These are phyloP conservation scores for Gila orcuttii DNA, from an alignment of 2,113 vertebrate species.

Conservation along the genomic window DNA sequence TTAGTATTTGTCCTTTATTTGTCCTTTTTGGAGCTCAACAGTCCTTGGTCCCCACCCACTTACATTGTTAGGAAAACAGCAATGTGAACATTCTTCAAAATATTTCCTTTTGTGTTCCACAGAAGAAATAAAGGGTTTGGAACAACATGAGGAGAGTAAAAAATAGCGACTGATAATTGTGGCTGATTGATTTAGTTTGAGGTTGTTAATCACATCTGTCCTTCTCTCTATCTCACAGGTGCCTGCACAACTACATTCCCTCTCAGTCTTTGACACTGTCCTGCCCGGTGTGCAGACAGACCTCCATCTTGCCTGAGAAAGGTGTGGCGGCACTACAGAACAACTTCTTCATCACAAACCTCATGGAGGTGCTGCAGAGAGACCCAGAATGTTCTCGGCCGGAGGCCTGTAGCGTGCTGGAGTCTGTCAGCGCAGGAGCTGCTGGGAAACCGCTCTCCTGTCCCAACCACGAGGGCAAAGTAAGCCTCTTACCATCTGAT, in stretches of 20 bases:
- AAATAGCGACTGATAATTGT: not conserved
- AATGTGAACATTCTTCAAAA: not conserved
- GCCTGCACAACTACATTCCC: slow-evolving; percentile 92
- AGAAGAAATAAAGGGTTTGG: not conserved
- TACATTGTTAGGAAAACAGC: not conserved
- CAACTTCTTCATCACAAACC: slow-evolving; percentile 97
- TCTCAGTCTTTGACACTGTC: slow-evolving; percentile 90
- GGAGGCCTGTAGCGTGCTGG: slow-evolving; percentile 79
- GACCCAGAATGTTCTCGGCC: slow-evolving; percentile 78
- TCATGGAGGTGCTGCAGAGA: slow-evolving; percentile 93
- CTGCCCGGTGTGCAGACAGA: slow-evolving; percentile 92
- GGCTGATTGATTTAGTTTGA: not conserved
- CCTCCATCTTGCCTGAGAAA: slow-evolving; percentile 91
- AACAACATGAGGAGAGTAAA: not conserved
- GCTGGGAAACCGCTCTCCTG: slow-evolving; percentile 89
- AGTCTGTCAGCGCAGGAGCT: slow-evolving; percentile 82
- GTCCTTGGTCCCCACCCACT: not conserved
- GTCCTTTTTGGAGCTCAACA: not conserved
- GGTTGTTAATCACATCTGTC: not conserved
- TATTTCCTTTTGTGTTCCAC: not conserved
- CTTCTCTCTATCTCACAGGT: slow-evolving; percentile 71
- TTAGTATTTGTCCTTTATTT: not conserved
- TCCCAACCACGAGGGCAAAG: slow-evolving; percentile 95
- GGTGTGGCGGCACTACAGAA: slow-evolving; percentile 92
- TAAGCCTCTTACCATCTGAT: slow-evolving; percentile 56